Evolutionary conservation across 1,140 invertebrate species (phyloP), one percentile per base, ranked within the genome.

Genomic region (Elymnias hypermnestra): DNA sequence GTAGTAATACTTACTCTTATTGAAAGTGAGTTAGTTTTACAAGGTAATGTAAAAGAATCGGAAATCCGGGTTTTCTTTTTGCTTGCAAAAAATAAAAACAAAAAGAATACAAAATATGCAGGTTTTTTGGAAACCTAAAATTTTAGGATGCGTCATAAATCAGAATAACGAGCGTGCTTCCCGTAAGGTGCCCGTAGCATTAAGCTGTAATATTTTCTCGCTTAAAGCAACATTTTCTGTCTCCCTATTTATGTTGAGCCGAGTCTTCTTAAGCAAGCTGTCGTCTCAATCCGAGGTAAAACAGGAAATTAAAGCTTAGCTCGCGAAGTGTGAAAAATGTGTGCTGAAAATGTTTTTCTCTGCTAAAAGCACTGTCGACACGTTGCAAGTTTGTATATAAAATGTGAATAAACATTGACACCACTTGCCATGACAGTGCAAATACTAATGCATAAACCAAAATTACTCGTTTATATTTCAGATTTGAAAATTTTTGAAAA

Each of bases 151-250:
- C 55, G 55, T 57, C 75, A 64, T 84, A 84, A 84, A 84, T 84
- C 81, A 82, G 61, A 61, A 72, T 81, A 82, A 84, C 70, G 77
- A 76, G 68, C 53, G 45, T 60, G 58, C 59, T 65, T 76, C 65
- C 75, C 74, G 64, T 63, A 64, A 75, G 75, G 71, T 74, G 65
- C 60, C 57, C 62, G 63, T 66, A 78, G 68, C 75, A 78, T 79
- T 84, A 84, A 84, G 74, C 76, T 57, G 74, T 73, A 81, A 82
- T 84, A 82, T 82, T 82, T 84, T 74, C 77, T 81, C 74, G 75
- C 76, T 82, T 74, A 73, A 71, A 66, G 63, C 62, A 65, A 78
- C 78, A 81, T 78, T 78, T 77, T 72, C 71, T 69, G 70, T 75
- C 73, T 57, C 57, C 59, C 53, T 82, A 71, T 78, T 82, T 81